Evolutionary conservation across 2,113 vertebrate species (phyloP).

Genomic region (Phainopepla nitens): DNA sequence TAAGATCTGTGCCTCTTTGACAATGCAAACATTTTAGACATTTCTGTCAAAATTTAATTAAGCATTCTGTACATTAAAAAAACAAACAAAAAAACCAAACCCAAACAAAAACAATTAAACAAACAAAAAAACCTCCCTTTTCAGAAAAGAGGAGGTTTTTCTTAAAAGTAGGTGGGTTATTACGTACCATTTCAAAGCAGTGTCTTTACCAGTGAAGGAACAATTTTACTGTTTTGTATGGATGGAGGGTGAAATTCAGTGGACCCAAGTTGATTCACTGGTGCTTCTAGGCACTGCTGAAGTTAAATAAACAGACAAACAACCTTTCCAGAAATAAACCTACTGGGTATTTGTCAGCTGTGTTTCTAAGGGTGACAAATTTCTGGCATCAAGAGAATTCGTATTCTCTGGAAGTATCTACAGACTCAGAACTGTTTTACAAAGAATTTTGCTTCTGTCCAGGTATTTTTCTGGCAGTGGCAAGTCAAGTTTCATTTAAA

Average conservation of each 20-base stretch:
- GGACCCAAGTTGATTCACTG: not conserved
- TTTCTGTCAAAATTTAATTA: not conserved
- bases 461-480: not conserved
- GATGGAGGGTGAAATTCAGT: accelerated
- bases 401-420: not conserved
- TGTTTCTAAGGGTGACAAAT: not conserved
- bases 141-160: not conserved
- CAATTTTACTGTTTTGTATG: accelerated
- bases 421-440: not conserved
- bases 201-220: not conserved
- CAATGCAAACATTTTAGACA: not conserved
- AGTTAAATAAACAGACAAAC: not conserved
- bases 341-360: not conserved
- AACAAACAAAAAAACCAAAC: not conserved
- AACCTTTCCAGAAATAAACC: not conserved
- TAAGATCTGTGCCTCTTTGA: not conserved
- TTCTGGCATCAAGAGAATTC: not conserved
- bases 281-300: not conserved
- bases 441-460: not conserved
- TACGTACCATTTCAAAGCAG: not conserved
- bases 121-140: not conserved
- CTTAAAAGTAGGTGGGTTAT: not conserved
- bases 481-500: not conserved
- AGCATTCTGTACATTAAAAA: not conserved
- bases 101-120: not conserved